A percentile compares a stretch with the other conserved stretches of the same genome.
These are phyloP conservation scores for Pterois miles DNA, from an alignment of 2,797 vertebrate genomes.

Conservation along the genomic window DNA sequence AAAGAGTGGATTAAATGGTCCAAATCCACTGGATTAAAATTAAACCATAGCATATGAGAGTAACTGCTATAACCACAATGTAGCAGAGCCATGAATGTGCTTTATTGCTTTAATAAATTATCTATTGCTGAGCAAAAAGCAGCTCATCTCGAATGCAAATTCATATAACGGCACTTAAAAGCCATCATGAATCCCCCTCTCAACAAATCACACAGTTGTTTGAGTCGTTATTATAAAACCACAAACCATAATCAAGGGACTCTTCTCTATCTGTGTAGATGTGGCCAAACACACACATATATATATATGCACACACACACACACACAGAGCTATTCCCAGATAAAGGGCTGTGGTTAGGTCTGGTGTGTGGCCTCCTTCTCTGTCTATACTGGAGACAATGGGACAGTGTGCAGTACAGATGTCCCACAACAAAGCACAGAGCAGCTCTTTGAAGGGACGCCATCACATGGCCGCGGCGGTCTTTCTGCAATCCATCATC, in stretches of 20 bases:
- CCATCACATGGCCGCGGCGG: constrained; percentile 63
- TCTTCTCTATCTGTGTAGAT: constrained; percentile 53
- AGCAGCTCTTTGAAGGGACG: constrained; percentile 75
- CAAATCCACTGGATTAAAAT: constrained; percentile 44
- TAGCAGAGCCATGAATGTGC: neutral
- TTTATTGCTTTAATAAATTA: neutral
- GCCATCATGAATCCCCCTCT: constrained; percentile 20
- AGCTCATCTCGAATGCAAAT: constrained; percentile 14
- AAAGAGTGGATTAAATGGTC: constrained; percentile 36
- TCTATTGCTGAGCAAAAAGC: neutral
- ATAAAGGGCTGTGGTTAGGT: constrained; percentile 69
- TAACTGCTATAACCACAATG: constrained; percentile 2
- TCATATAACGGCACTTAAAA: neutral
- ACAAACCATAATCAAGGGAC: constrained; percentile 50
- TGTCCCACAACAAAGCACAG: constrained; percentile 80
- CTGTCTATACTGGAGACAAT: constrained; percentile 72
- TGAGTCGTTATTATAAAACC: constrained; percentile 46
- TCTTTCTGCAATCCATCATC: constrained; percentile 62
- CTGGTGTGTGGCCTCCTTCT: constrained; percentile 72
- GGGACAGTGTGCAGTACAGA: constrained; percentile 78
- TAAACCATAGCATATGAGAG: constrained; percentile 20
- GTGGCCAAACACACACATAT: constrained; percentile 67
- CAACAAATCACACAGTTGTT: constrained; percentile 38
- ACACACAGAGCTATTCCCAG: constrained; percentile 46
- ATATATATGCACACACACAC: constrained; percentile 34